Evolutionary conservation across 2,888 invertebrate species (phyloP), one percentile per base, ranked within the genome.

Genomic region (Plutella xylostella): DNA sequence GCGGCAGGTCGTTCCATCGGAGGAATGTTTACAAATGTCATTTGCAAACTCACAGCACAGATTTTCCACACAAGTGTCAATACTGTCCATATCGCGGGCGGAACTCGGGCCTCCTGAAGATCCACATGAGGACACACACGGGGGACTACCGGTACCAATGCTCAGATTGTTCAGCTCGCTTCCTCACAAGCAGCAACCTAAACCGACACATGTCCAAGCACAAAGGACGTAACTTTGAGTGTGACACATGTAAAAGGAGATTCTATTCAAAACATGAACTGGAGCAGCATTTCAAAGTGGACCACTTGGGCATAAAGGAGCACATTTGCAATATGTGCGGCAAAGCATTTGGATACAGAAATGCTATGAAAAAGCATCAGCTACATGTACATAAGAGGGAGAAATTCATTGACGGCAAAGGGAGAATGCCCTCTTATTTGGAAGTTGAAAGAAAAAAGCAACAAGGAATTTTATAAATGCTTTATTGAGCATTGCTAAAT

Each of bases 351-450:
- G 65, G 68, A 1, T 68, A 65, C 9, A 66, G 61, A 30, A 74
- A 69, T 52, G 66, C 68, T 11, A 46, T 74, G 3, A 71, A 72
- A 72, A 64, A 71, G 41, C 76, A 75, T 55, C 70, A 73, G 49
- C 45, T 73, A 22, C 57, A 64, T 41, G 68, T 74, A 3, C 76
- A 76, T 43, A 75, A 73, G 40, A 65, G 75, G 48, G 60, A 68
- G 43, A 75, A 75, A 52, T 62, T 73, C 65, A 57, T 63, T 1
- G n/a, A n/a, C n/a, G n/a, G n/a, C n/a, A 70, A 66, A 50, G 75
- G 75, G 0, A 55, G 77, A 22, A 61, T 67, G 58, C 77, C 79
- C 12, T 52, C 75, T 42, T 78, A 79, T 56, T 57, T 78, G 44
- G 72, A 67, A 52, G 62, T 55, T 38, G 68, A 65, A 45, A 65